Conservation (phyloP, 2,797 vertebrate species). For the Chaunax sp. region DNA sequence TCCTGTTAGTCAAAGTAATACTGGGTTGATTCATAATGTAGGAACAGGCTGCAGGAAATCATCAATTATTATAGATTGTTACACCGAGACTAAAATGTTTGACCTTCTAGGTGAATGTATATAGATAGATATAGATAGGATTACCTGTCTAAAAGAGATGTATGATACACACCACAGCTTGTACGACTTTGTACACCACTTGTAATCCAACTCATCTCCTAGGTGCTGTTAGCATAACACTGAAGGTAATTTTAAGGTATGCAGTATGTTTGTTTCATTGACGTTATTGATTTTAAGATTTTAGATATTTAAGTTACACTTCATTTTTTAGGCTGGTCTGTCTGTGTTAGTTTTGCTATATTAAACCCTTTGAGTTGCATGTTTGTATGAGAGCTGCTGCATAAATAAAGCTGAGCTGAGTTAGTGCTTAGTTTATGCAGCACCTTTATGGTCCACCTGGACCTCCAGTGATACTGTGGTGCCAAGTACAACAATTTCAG, state of each 20-base stretch:
- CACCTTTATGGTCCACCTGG: too few species aligned
- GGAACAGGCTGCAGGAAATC: conserved; percentile 15
- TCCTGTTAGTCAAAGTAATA: conserved; percentile 15
- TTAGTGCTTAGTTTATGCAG: too few species aligned
- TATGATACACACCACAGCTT: neutral
- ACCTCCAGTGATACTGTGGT: too few species aligned
- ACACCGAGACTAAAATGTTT: conserved; percentile 1
- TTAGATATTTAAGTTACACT: too few species aligned
- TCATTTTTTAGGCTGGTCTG: too few species aligned
- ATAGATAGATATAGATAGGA: conserved; percentile 6
- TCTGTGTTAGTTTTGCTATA: too few species aligned
- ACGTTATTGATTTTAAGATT: too few species aligned
- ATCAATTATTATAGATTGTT: conserved; percentile 12
- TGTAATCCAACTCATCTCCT: conserved; percentile 13
- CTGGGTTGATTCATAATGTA: conserved; percentile 4
- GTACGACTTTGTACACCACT: neutral
- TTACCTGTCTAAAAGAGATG: neutral
- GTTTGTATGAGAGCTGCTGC: too few species aligned
- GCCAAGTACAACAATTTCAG: too few species aligned
- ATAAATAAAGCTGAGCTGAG: too few species aligned
- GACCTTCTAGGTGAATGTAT: conserved; percentile 2
- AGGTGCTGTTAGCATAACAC: neutral
- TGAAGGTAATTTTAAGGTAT: neutral
- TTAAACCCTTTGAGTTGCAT: too few species aligned
- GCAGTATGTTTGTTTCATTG: too few species aligned